These are phyloP conservation scores for Brachirus orientalis DNA, from an alignment of 2,113 vertebrate species.

Conservation along the genomic window DNA sequence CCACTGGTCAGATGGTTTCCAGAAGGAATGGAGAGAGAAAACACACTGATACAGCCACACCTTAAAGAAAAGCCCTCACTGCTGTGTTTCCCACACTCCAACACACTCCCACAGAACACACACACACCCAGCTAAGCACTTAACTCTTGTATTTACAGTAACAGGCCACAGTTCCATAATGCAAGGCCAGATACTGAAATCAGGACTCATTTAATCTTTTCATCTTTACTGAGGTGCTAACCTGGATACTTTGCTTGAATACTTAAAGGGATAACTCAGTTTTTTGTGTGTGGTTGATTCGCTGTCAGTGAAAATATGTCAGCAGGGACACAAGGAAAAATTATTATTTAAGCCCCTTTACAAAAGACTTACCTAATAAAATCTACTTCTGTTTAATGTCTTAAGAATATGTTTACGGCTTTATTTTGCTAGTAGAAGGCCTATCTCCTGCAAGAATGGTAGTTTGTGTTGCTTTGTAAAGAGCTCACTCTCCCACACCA, in stretches of 20 bases:
- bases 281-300: not conserved
- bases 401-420: too few relatives aligned
- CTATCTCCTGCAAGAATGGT: too few relatives aligned
- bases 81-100: constrained; percentile 66
- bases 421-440: too few relatives aligned
- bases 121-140: not conserved
- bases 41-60: constrained; percentile 63
- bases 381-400: too few relatives aligned
- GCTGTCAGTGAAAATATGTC: too few relatives aligned
- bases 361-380: too few relatives aligned
- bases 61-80: constrained; percentile 62
- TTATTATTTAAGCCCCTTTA: too few relatives aligned
- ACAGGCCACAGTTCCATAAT: constrained; percentile 3
- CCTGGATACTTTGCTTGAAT: too few relatives aligned
- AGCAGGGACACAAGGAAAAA: too few relatives aligned
- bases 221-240: too few relatives aligned
- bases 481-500: too few relatives aligned
- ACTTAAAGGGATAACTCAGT: not conserved
- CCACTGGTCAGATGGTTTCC: constrained; percentile 46
- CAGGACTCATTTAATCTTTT: not conserved
- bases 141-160: constrained; percentile 17
- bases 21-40: constrained; percentile 71
- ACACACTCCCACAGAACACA: constrained; percentile 5
- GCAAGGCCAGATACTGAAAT: constrained; percentile 9
- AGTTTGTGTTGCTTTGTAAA: too few relatives aligned